Evolutionary conservation across 92 coral and sea anemone species (phyloP).

Genomic region (Montipora capitata): DNA sequence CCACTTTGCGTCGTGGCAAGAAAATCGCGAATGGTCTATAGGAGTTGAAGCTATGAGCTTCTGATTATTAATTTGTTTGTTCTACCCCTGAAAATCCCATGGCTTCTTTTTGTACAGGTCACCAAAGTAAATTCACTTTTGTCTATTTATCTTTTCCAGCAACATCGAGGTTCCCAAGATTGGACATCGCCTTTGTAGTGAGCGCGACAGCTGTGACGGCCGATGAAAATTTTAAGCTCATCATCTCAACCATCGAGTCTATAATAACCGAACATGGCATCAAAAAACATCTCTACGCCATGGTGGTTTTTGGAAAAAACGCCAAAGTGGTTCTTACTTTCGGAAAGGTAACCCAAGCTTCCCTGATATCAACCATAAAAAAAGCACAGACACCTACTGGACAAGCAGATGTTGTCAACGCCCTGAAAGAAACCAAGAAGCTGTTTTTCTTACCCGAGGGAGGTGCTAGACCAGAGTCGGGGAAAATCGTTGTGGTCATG

Average conservation of each 20-base stretch:
- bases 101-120: no score
- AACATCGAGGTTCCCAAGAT: conserved; percentile 59
- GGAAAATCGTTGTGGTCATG: conserved; percentile 84
- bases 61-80: no score
- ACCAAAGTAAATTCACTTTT: neutral
- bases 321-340: conserved; percentile 12
- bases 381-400: conserved; percentile 43
- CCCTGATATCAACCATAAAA: neutral
- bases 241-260: conserved; percentile 70
- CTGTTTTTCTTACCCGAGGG: conserved; percentile 71
- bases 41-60: no score
- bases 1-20: no score
- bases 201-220: conserved; percentile 73
- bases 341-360: neutral
- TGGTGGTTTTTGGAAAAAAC: conserved; percentile 66
- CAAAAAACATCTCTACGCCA: conserved; percentile 74
- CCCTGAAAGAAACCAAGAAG: conserved; percentile 65
- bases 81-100: no score
- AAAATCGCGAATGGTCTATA: no score
- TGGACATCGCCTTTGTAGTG: conserved; percentile 83
- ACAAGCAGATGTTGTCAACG: conserved; percentile 60
- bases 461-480: conserved; percentile 87
- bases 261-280: conserved; percentile 78
- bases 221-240: conserved; percentile 49
- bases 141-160: conserved; percentile 34